Evolutionary conservation across 2,113 vertebrate species (phyloP), one percentile per base, ranked within the genome.

Genomic region (Laticauda colubrina): DNA sequence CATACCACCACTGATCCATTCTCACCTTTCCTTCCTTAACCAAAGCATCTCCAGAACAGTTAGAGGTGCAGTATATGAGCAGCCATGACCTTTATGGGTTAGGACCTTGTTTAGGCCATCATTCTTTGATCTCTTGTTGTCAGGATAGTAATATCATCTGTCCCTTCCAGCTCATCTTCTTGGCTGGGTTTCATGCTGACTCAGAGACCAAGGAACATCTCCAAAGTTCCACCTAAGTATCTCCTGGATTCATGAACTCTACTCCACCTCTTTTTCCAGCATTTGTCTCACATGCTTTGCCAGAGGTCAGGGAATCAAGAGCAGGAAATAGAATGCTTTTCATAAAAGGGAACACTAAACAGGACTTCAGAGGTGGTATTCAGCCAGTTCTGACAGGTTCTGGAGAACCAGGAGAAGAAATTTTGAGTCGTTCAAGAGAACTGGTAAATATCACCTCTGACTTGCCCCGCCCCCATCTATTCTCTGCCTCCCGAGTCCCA

Each of bases 201-300:
- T 91, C 90, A 91, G 54, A 87, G 90, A 59, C 4, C 90, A 91
- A 91, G 90, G 90, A 56, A 29, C 90, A 23, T 48, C 24, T 21
- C 5, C 55, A 56, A 23, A 24, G 15, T 87, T 43, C 81, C 81
- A 87, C 39, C 90, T 57, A 34, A 4, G 18, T n/a, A 11, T 85
- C 43, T 85, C 51, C 61, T 21, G n/a, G 61, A 59, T 6, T 24
- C 89, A 56, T 43, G 54, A 43, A 23, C 34, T 10, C 56, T 69
- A 18, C 61, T 14, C 89, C 39, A 51, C 18, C 29, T 21, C n/a
- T 5, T 53, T 48, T 39, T 23, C 26, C 26, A 53, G n/a, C 89
- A 81, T 34, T 4, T n/a, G 12, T 51, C 43, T 89, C 34, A 23
- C 0, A 9, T 1, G 18, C 59, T 69, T 45, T 29, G 59, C 89